phyloP scores from a whole-genome alignment of 2,888 invertebrate species.

The Synanthedon myopaeformis region DNA sequence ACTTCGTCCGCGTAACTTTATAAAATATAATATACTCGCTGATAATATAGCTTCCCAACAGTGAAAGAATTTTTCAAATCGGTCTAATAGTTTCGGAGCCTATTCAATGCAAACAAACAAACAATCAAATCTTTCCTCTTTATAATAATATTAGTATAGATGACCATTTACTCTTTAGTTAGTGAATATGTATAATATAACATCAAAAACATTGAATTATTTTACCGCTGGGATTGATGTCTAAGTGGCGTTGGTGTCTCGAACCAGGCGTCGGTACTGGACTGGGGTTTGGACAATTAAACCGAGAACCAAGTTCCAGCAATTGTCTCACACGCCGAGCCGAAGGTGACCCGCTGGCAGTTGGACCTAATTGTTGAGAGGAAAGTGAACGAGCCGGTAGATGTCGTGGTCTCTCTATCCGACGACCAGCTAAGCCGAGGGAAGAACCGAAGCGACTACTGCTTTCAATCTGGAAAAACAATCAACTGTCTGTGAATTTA shows the following conservation, averaged over 20 bases:
- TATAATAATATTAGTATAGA: too few relatives aligned
- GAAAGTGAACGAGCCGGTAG: constrained; percentile 82
- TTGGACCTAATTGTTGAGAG: constrained; percentile 76
- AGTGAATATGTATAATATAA: too few relatives aligned
- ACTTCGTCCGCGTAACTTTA: too few relatives aligned
- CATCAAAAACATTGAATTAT: not conserved
- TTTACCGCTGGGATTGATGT: constrained; percentile 88
- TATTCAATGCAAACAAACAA: too few relatives aligned
- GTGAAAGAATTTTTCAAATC: too few relatives aligned
- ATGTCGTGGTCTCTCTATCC: constrained; percentile 61
- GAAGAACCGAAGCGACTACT: constrained; percentile 74
- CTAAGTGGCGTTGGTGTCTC: constrained; percentile 82
- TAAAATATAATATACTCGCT: too few relatives aligned
- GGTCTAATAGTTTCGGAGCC: too few relatives aligned
- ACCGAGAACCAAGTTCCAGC: constrained; percentile 75
- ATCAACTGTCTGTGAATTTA: not conserved
- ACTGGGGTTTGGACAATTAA: constrained; percentile 75
- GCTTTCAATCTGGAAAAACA: constrained; percentile 55
- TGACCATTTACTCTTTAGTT: too few relatives aligned
- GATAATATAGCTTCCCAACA: too few relatives aligned
- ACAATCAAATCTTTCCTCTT: too few relatives aligned
- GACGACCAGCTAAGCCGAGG: constrained; percentile 67
- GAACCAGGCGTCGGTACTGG: constrained; percentile 84
- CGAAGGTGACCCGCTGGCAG: constrained; percentile 74
- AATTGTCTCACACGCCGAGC: constrained; percentile 85